Conservation (phyloP, 2,888 invertebrate genomes). For the Pandemis corylana region DNA sequence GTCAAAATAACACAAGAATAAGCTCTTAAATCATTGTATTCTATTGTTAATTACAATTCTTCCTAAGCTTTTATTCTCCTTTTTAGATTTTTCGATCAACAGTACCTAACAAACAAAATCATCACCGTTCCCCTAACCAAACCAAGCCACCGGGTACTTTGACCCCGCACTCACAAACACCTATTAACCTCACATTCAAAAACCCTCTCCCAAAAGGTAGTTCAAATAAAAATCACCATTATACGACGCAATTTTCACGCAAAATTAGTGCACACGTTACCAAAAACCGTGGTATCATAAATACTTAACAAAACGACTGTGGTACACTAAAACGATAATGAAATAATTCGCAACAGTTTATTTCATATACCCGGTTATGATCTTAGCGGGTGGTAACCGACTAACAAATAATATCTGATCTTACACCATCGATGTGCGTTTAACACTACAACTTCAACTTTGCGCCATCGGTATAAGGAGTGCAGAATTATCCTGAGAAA, state of each 20-base stretch:
- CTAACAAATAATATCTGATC: slow-evolving; percentile 55
- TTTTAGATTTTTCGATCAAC: no score
- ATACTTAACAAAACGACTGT: slow-evolving; percentile 22
- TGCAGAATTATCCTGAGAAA: slow-evolving; percentile 46
- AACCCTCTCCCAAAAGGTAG: background rate
- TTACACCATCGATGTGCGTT: slow-evolving; percentile 51
- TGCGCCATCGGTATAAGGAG: slow-evolving; percentile 17
- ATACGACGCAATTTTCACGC: slow-evolving; percentile 34
- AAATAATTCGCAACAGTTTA: slow-evolving; percentile 79
- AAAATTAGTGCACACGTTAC: slow-evolving; percentile 38
- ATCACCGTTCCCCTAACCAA: background rate
- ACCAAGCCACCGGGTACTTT: background rate
- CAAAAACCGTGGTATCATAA: slow-evolving; percentile 23
- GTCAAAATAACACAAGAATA: no score
- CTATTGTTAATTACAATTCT: no score
- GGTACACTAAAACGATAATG: slow-evolving; percentile 53
- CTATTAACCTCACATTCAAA: slow-evolving; percentile 3
- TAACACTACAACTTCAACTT: slow-evolving; percentile 45
- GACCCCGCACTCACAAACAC: background rate
- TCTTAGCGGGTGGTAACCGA: slow-evolving; percentile 76
- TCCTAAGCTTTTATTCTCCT: background rate
- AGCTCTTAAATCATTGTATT: no score
- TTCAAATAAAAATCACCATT: slow-evolving; percentile 35
- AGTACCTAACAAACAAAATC: background rate
- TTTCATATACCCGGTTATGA: slow-evolving; percentile 64